Base-by-base conservation (phyloP, 2,888 invertebrate genomes). In the Apamea anceps region DNA sequence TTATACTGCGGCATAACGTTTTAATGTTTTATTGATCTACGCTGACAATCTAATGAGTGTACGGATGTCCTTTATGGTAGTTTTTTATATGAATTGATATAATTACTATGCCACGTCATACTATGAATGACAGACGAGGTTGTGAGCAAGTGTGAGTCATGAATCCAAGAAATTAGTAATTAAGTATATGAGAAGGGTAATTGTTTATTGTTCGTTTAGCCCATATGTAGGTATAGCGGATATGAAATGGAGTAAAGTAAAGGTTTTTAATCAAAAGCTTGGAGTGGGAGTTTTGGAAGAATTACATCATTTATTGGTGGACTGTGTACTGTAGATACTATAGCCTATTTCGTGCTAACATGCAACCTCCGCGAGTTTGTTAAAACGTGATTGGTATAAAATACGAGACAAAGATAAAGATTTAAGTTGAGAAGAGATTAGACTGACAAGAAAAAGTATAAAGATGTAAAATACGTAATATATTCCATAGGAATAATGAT, bases 31-130 rank as follows among this genome's bases (percentile, higher is more conserved):
- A 42, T 65, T 65, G 45, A 75, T 83, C 68, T 57, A 32, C 21
- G 63, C 60, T 45, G 68, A 73, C 75, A 79, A 62, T 75, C 51
- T 83, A 65, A 42, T 6, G 6, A 28, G 15, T 13, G 45, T 45
- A n/a, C 85, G 82, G 82, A 85, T 85, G 75, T 77, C 57, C 72
- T 74, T 66, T 79, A 75, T 60, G 72, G 25, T 48, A 60, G 32
- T 71, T 74, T 79, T 74, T 15, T 74, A 62, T 78, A 3, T 65
- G 32, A 82, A 65, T 63, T 62, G 32, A 32, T 60, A 51, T 77
- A 77, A 57, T 77, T 28, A 73, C 10, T 18, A 28, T 6, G 18
- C 8, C 54, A 75, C 45, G 74, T 60, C 73, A 68, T 32, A 18
- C n/a, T 25, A 15, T 25, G 8, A 80, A 45, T 75, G 62, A n/a